Conservation (phyloP, 2,888 invertebrate species). For the Macrosiphum euphorbiae region DNA sequence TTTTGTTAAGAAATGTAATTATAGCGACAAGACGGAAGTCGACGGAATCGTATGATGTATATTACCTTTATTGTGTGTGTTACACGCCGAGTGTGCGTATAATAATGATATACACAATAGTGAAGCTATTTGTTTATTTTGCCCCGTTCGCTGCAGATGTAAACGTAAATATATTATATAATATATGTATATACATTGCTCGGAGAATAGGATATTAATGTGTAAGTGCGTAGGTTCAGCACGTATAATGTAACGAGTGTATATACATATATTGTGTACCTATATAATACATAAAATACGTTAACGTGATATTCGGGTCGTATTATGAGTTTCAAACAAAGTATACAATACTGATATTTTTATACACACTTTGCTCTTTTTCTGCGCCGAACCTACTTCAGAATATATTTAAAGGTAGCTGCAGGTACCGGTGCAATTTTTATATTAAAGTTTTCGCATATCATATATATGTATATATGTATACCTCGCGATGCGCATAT, state of each 20-base stretch:
- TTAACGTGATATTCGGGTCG: neutral
- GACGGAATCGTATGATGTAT: neutral
- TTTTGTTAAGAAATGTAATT: neutral
- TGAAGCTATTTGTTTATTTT: neutral
- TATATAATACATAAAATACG: neutral
- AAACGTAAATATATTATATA: neutral
- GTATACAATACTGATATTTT: neutral
- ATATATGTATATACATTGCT: neutral
- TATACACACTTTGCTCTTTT: neutral
- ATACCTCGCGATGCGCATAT: neutral
- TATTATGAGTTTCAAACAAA: neutral
- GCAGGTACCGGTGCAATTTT: neutral
- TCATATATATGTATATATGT: neutral
- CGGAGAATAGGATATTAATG: neutral
- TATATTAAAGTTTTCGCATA: neutral
- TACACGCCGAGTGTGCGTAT: neutral
- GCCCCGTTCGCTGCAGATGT: neutral
- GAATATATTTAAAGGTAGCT: neutral
- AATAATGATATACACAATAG: neutral
- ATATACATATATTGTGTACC: neutral
- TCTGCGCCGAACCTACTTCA: neutral
- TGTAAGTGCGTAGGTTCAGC: neutral
- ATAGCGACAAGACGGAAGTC: neutral
- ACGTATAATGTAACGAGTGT: neutral
- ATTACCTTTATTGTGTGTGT: neutral